Evolutionary conservation across 1,140 invertebrate species (phyloP).

Genomic region (Bilobella aurantiaca): DNA sequence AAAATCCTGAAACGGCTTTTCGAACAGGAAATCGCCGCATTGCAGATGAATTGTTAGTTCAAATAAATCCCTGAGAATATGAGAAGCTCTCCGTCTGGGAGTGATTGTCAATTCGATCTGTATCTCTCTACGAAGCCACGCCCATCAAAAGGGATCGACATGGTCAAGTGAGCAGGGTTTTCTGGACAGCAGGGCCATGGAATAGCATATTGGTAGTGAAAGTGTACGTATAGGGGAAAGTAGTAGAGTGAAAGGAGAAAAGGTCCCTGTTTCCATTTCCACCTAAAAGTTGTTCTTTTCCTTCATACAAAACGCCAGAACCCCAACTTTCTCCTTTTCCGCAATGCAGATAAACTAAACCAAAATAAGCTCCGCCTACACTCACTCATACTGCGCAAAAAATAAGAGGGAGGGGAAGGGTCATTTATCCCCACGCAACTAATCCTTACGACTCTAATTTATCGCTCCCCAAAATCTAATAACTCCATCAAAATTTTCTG

Average conservation of each 20-base stretch:
- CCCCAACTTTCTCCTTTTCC: neutral
- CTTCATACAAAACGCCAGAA: neutral
- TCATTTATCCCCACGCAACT: neutral
- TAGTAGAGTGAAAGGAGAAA: neutral
- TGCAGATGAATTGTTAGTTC: neutral
- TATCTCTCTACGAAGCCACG: neutral
- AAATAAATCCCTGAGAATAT: neutral
- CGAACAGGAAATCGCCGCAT: neutral
- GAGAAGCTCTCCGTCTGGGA: neutral
- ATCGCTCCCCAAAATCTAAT: neutral
- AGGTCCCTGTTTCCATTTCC: neutral
- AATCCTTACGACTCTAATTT: neutral
- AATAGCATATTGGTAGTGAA: neutral
- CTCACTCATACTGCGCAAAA: neutral
- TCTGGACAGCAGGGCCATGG: neutral
- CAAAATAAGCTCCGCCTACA: neutral
- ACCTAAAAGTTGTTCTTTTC: neutral
- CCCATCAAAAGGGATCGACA: neutral
- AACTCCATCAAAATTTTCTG: neutral
- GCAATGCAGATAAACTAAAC: neutral
- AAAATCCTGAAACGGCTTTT: neutral
- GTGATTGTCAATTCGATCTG: neutral
- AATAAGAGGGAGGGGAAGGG: neutral
- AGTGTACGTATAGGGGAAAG: neutral
- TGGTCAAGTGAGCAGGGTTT: neutral